Evolutionary conservation across 2,113 vertebrate genomes (phyloP).

Genomic region (Rhinogobius similis): DNA sequence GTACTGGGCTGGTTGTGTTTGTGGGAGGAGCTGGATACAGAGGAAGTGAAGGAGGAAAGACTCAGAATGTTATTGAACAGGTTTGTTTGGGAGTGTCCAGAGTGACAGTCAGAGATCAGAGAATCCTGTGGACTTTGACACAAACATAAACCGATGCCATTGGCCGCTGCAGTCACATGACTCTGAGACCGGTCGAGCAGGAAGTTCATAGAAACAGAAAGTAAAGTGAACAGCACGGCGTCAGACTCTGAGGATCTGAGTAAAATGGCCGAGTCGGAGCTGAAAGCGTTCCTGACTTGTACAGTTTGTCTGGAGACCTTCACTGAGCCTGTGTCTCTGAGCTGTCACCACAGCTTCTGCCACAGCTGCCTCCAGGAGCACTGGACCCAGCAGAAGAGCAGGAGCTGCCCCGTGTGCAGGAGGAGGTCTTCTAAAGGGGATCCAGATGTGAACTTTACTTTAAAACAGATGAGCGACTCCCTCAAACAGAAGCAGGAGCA

Average conservation of each 20-base stretch:
- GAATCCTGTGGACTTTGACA: too few relatives aligned
- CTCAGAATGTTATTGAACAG: too few relatives aligned
- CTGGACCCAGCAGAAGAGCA: constrained; percentile 33
- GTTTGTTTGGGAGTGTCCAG: too few relatives aligned
- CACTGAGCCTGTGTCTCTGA: constrained; percentile 14
- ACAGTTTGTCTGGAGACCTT: constrained; percentile 47
- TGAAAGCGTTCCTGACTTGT: constrained; percentile 30
- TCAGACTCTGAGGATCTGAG: neutral
- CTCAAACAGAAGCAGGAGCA: neutral
- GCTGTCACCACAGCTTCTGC: constrained; percentile 25
- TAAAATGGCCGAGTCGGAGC: neutral
- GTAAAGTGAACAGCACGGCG: too few relatives aligned
- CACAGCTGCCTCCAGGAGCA: constrained; percentile 41
- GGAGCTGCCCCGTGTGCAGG: neutral
- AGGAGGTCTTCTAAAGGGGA: neutral
- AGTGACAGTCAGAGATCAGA: too few relatives aligned
- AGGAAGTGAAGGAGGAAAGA: too few relatives aligned
- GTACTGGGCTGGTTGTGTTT: too few relatives aligned
- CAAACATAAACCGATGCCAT: too few relatives aligned
- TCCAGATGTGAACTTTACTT: neutral
- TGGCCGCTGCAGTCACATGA: constrained; percentile 1
- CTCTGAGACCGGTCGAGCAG: neutral
- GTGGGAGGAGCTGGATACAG: too few relatives aligned
- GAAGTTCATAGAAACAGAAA: neutral
- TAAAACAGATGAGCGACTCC: neutral